Evolutionary conservation across 2,113 vertebrate species (phyloP).

Genomic region (Amphilophus citrinellus): DNA sequence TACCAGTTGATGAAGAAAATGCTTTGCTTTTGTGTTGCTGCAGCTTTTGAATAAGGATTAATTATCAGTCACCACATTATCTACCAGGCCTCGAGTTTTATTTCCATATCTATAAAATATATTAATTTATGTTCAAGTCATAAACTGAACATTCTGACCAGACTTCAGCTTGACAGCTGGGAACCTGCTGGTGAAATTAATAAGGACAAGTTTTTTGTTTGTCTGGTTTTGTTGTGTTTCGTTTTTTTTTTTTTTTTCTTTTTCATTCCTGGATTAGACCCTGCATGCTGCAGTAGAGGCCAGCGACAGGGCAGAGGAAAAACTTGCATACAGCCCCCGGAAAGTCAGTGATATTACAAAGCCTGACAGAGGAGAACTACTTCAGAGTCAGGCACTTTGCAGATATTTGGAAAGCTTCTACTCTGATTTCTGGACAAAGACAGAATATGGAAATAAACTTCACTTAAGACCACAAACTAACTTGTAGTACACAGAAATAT

Average conservation of each 20-base stretch:
- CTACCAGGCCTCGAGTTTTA: background rate
- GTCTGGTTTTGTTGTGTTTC: no score
- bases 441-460: slow-evolving; percentile 4
- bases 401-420: slow-evolving; percentile 4
- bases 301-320: background rate
- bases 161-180: background rate
- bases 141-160: background rate
- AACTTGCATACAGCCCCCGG: slow-evolving; percentile 18
- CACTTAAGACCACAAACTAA: background rate
- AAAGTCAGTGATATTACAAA: slow-evolving; percentile 30
- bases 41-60: background rate
- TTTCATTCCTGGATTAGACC: background rate
- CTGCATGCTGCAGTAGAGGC: background rate
- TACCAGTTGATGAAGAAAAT: background rate
- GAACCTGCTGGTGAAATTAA: slow-evolving; percentile 2
- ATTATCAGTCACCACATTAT: background rate
- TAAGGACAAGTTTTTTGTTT: background rate
- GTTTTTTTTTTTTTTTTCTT: background rate
- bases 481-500: background rate
- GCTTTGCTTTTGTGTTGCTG: background rate
- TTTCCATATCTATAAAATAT: background rate
- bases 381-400: slow-evolving; percentile 13
- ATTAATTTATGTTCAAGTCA: background rate
- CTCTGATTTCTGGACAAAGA: slow-evolving; percentile 35
- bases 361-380: slow-evolving; percentile 11